Evolutionary conservation across 1,140 invertebrate species (phyloP).

Genomic region (Coelopa frigida): DNA sequence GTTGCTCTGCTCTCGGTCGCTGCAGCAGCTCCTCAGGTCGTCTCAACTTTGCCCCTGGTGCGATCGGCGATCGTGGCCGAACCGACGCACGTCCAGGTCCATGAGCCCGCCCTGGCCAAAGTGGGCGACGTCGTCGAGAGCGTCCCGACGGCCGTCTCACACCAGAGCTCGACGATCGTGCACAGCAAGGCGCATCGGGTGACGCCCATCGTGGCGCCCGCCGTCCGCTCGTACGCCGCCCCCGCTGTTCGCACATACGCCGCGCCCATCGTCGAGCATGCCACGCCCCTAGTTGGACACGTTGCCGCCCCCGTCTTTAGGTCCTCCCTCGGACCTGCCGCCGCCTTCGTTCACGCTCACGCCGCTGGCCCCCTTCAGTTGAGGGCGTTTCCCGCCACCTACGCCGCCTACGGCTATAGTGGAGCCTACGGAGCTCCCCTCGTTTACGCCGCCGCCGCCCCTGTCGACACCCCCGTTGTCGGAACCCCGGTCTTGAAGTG

Average conservation of each 20-base stretch:
- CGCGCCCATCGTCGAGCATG: constrained; percentile 19
- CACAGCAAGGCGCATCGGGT: constrained; percentile 40
- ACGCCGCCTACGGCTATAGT: not conserved
- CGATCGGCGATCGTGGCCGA: constrained; percentile 1
- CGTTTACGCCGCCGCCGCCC: constrained; percentile 14
- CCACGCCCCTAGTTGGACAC: not conserved
- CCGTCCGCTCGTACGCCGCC: constrained; percentile 24
- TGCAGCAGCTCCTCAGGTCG: no score
- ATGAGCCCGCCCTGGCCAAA: constrained; percentile 33
- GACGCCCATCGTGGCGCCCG: constrained; percentile 34
- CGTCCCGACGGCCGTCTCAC: constrained; percentile 43
- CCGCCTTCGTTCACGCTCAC: not conserved
- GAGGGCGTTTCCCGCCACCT: not conserved
- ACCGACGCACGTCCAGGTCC: constrained; percentile 15
- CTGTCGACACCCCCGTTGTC: not conserved
- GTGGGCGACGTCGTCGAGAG: constrained; percentile 34
- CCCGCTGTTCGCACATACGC: constrained; percentile 10
- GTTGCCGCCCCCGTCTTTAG: not conserved
- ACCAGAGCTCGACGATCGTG: constrained; percentile 50
- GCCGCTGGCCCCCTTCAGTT: constrained; percentile 3
- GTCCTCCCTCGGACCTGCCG: constrained; percentile 1
- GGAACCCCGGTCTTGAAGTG: not conserved
- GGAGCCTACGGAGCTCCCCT: constrained; percentile 11
- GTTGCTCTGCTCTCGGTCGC: no score
- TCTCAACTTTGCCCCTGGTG: not conserved